Evolutionary conservation across 2,888 invertebrate species (phyloP), one percentile per base, ranked within the genome.

Genomic region (Gnatocerus cornutus): DNA sequence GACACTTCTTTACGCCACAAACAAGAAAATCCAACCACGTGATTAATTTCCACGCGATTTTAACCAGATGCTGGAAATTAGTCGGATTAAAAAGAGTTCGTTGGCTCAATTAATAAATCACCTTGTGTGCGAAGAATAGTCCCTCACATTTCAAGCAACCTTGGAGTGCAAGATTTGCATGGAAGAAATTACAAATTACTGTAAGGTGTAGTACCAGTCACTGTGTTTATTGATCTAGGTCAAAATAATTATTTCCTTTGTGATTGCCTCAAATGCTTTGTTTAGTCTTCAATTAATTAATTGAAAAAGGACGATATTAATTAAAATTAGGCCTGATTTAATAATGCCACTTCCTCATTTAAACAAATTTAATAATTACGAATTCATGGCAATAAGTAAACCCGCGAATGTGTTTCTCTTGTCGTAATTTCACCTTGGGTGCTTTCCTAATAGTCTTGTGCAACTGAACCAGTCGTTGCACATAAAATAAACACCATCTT

Each of bases 281-380:
- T 37, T 55, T 13, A 21, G 46, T 7, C 21, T 16, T 8, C 5
- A 10, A 29, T 29, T 50, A 50, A 30, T 50, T 14, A 58, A 43
- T 58, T 13, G 13, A 30, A 59, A 33, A 14, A 45, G 59, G 46
- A 46, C 59, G 30, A 46, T n/a, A 14, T 59, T 45, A 14, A 30
- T 16, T 30, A 27, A 16, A 59, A 59, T 59, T 58, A 58, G 16
- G 39, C 2, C 16, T 39, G 39, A 55, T 55, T 59, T 46, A 13
- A 27, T 45, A 46, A 59, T 59, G 33, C 33, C 33, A 48, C 48
- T 59, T 59, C 59, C 59, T 59, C 46, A 59, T 59, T 58, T 46
- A 16, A 13, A 33, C 29, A 58, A 41, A 43, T 58, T 39, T 10
- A 37, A 58, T 55, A 55, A 55, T 55, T 55, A 55, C 13, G 33